These are phyloP conservation scores for Menura novaehollandiae DNA, from an alignment of 2,113 vertebrate genomes.

Conservation along the genomic window DNA sequence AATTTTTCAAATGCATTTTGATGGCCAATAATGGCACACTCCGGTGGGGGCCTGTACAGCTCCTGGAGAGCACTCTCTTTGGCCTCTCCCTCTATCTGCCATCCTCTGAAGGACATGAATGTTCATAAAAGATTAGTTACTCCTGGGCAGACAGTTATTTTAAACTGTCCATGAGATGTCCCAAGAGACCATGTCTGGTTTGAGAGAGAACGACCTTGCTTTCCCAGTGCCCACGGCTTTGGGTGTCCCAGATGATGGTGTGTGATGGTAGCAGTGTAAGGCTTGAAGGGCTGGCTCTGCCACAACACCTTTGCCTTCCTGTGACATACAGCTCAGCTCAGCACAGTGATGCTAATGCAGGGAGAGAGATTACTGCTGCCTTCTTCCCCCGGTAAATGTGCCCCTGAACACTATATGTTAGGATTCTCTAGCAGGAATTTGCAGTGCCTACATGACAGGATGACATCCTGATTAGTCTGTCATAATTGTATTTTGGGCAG, in stretches of 20 bases:
- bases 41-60: background rate
- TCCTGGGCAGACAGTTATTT: background rate
- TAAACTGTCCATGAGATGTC: background rate
- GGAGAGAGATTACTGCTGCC: too few species aligned
- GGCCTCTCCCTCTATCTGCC: background rate
- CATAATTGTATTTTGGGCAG: background rate
- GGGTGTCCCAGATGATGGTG: background rate
- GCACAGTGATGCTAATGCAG: background rate
- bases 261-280: background rate
- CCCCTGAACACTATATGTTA: background rate
- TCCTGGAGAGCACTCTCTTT: background rate
- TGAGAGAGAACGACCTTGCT: background rate
- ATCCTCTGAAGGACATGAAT: background rate
- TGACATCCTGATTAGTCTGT: background rate
- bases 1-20: background rate
- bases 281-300: background rate
- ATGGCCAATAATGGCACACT: background rate
- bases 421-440: background rate
- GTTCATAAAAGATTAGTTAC: background rate
- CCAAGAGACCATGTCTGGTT: background rate
- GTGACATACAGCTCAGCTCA: background rate
- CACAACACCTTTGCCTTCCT: background rate
- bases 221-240: accelerated
- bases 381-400: background rate
- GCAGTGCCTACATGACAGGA: background rate